These are phyloP conservation scores for Neosilurus mollespiculum DNA, from an alignment of 2,797 vertebrate genomes.

Conservation along the genomic window DNA sequence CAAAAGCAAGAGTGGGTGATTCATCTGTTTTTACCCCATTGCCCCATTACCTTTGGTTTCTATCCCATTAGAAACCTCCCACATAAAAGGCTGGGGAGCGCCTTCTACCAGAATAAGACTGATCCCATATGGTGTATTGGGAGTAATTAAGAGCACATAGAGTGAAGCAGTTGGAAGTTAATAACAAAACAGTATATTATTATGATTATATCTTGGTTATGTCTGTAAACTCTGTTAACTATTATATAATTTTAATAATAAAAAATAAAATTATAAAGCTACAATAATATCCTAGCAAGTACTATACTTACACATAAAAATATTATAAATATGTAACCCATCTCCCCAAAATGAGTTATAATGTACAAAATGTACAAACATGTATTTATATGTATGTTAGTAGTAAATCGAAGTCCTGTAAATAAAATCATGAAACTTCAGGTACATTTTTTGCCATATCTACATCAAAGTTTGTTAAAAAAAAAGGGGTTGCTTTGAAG, in stretches of 20 bases:
- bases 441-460: too few relatives aligned
- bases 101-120: constrained; percentile 54
- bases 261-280: too few relatives aligned
- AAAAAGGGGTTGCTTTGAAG: too few relatives aligned
- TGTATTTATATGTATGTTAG: too few relatives aligned
- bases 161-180: constrained; percentile 51
- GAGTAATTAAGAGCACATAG: constrained; percentile 55
- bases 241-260: too few relatives aligned
- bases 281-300: background rate
- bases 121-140: constrained; percentile 53
- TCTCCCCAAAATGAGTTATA: too few relatives aligned
- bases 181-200: constrained; percentile 56
- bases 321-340: too few relatives aligned
- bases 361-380: too few relatives aligned
- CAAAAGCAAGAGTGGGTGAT: constrained; percentile 34
- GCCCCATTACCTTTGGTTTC: constrained; percentile 9
- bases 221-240: constrained; percentile 30
- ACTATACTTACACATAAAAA: background rate
- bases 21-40: constrained; percentile 7
- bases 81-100: constrained; percentile 52
- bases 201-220: constrained; percentile 52
- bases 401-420: too few relatives aligned
- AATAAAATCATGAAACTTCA: too few relatives aligned
- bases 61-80: constrained; percentile 36
- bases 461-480: too few relatives aligned